These are phyloP conservation scores for Eulithis testata DNA, from an alignment of 2,888 invertebrate genomes.

Conservation along the genomic window DNA sequence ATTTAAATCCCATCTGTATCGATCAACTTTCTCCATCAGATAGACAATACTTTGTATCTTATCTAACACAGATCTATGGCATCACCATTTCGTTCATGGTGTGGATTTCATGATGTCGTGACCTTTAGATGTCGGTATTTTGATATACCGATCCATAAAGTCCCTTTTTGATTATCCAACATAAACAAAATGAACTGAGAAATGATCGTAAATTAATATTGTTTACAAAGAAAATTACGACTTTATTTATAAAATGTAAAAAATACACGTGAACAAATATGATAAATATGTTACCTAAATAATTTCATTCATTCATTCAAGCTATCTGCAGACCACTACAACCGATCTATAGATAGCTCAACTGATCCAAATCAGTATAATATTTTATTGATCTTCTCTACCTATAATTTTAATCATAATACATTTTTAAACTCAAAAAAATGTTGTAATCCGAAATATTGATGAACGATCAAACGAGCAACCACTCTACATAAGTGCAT, in stretches of 20 bases:
- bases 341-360: too few relatives aligned
- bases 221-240: too few relatives aligned
- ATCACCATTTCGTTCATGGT: slow-evolving; percentile 12
- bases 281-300: too few relatives aligned
- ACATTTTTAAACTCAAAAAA: too few relatives aligned
- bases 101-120: slow-evolving; percentile 27
- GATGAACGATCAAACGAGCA: background rate
- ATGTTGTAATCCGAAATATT: too few relatives aligned
- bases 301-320: too few relatives aligned
- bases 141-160: background rate
- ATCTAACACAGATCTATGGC: slow-evolving; percentile 26
- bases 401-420: too few relatives aligned
- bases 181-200: background rate
- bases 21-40: slow-evolving; percentile 32
- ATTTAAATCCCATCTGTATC: slow-evolving; percentile 22
- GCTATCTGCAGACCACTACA: too few relatives aligned
- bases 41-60: slow-evolving; percentile 26
- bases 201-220: too few relatives aligned
- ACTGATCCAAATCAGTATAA: background rate
- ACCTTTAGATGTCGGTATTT: slow-evolving; percentile 10
- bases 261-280: too few relatives aligned
- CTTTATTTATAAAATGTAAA: too few relatives aligned
- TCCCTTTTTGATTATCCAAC: background rate
- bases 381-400: too few relatives aligned
- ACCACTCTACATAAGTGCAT: background rate